Base-by-base conservation (phyloP, 1,140 invertebrate genomes). In the Calliphora vicina region DNA sequence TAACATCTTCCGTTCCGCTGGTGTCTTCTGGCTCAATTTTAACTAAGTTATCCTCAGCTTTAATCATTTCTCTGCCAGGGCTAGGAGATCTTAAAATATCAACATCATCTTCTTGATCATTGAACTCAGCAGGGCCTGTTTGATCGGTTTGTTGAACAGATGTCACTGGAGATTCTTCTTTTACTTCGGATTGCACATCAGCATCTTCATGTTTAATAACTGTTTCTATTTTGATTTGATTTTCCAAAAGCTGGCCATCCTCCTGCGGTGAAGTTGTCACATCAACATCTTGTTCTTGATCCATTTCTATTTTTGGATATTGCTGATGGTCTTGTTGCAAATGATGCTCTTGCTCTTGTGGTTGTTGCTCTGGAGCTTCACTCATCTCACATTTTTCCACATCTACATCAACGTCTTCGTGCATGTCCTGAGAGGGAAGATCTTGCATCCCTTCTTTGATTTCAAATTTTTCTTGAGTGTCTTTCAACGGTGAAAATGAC, bases 1-100 rank as follows among this genome's bases (percentile, higher is more conserved):
- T 90, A 0, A 90, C 86, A 82, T 88, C 88, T 35, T 90, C 86
- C 15, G 85, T 85, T 1, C 86, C 86, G 80, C 87, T 89, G 0
- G 87, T 90, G 26, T 89, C 88, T 83, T 88, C 87, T 6, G 88
- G 86, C 82, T 90, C 88, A 67, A 87, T 89, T 85, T 89, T 88
- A 0, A 89, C 87, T 81, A 91, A 84, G 86, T 90, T 89, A 85
- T 91, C 87, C 72, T 89, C 88, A 42, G 87, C 88, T 13, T 87
- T 86, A 20, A 91, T 90, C 72, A 86, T 87, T 83, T 89, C 86
- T 2, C 85, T 83, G 0, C 88, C 88, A 1, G 89, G 89, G 83
- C 88, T 88, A 1, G 89, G 89, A 3, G 89, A 90, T 1, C 88
- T 84, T 71, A 90, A 81, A 9, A 90, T 90, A 29, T 90, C 89